phyloP scores from a whole-genome alignment of 2,113 vertebrate genomes.

The Cygnus atratus region DNA sequence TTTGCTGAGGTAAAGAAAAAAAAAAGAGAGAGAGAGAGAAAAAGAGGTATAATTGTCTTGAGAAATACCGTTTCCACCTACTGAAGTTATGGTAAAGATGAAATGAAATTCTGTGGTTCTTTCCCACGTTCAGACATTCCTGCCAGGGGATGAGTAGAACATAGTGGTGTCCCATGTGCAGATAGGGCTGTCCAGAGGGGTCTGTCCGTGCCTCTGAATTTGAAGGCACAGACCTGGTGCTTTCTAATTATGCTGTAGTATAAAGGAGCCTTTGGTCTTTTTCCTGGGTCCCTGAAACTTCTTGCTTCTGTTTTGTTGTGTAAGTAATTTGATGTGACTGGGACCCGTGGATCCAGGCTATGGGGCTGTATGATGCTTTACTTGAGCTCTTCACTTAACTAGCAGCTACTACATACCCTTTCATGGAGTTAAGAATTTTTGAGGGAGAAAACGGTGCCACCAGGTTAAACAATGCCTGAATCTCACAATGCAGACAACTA shows the following conservation, averaged over 20 bases:
- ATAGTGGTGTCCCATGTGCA: neutral
- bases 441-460: neutral
- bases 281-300: neutral
- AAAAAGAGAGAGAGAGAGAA: neutral
- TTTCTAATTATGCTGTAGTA: neutral
- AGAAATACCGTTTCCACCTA: neutral
- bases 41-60: neutral
- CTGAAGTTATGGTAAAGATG: neutral
- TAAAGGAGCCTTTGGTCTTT: neutral
- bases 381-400: neutral
- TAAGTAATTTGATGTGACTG: neutral
- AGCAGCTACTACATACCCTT: fast-evolving
- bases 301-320: neutral
- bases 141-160: neutral
- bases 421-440: neutral
- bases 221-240: neutral
- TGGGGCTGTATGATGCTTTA: neutral
- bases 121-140: neutral
- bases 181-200: neutral
- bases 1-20: neutral
- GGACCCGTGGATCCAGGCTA: fast-evolving
- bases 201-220: fast-evolving
- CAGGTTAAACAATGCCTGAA: neutral
- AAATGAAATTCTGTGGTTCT: neutral
- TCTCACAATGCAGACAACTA: no score